Evolutionary conservation across 1,140 invertebrate genomes (phyloP).

Genomic region (Fragariocoptes setiger): DNA sequence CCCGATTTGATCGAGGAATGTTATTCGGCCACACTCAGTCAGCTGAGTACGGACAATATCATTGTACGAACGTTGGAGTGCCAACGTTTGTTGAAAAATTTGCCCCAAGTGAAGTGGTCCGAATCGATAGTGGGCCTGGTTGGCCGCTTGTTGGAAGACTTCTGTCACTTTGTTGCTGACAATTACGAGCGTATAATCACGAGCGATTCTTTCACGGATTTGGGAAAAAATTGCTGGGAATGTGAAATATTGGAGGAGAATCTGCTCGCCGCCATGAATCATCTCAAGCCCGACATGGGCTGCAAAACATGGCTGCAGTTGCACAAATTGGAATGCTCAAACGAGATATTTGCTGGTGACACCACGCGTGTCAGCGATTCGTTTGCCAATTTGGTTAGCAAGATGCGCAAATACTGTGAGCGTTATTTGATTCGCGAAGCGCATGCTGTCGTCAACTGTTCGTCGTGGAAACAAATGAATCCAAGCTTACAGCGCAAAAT

Average conservation of each 20-base stretch:
- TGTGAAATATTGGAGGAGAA: conserved; percentile 25
- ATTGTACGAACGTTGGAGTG: conserved; percentile 31
- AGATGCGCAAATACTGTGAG: conserved; percentile 14
- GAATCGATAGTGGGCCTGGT: conserved; percentile 30
- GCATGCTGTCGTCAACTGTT: conserved; percentile 13
- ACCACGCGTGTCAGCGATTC: background rate
- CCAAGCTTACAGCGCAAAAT: conserved; percentile 12
- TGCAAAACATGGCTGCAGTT: conserved; percentile 29
- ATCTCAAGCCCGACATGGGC: conserved; percentile 31
- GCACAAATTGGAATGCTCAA: conserved; percentile 2
- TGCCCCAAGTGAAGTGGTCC: conserved; percentile 35
- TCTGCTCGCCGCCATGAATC: conserved; percentile 26
- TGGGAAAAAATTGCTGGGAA: conserved; percentile 20
- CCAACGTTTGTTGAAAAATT: conserved; percentile 29
- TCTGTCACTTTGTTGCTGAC: conserved; percentile 27
- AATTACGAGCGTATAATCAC: conserved; percentile 29
- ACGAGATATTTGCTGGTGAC: background rate
- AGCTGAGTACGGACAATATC: conserved; percentile 24
- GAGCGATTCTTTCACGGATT: conserved; percentile 26
- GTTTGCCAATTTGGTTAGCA: conserved; percentile 14
- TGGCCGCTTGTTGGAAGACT: conserved; percentile 29
- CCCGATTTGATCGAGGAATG: conserved; percentile 1
- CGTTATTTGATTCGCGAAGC: conserved; percentile 14
- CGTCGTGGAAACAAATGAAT: conserved; percentile 12
- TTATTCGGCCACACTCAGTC: conserved; percentile 1